Evolutionary conservation across 2,797 vertebrate species (phyloP).

Genomic region (Sebastes hubbsi): DNA sequence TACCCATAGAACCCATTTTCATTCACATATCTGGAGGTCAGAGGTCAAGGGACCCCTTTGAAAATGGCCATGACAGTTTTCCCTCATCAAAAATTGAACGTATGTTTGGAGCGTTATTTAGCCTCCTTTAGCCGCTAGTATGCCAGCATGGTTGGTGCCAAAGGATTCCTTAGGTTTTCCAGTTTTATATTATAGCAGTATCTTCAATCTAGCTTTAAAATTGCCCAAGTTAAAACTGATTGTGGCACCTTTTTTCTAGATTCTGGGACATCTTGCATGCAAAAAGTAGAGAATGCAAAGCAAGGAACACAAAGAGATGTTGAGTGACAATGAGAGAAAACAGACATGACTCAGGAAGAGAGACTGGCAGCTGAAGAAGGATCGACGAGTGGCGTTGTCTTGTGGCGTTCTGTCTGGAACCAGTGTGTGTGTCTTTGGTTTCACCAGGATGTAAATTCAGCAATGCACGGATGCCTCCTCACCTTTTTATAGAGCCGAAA

Average conservation of each 20-base stretch:
- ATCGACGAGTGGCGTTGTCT: neutral
- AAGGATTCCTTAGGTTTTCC: no score
- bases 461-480: neutral
- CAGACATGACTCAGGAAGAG: neutral
- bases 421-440: neutral
- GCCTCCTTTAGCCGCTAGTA: no score
- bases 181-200: no score
- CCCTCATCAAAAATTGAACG: no score
- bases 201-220: no score
- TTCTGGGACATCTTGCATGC: neutral
- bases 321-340: neutral
- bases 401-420: conserved; percentile 1
- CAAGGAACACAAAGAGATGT: neutral
- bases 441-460: neutral
- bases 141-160: no score
- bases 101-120: no score
- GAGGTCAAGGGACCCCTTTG: no score
- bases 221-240: neutral
- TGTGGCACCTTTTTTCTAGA: neutral
- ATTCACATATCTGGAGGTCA: no score
- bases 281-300: neutral
- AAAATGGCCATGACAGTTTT: no score
- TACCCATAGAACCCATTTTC: no score
- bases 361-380: neutral
- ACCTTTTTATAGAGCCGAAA: neutral